Evolutionary conservation across 37 sponge, comb jelly and placozoan genomes (phyloP).

Genomic region (Crambe crambe): DNA sequence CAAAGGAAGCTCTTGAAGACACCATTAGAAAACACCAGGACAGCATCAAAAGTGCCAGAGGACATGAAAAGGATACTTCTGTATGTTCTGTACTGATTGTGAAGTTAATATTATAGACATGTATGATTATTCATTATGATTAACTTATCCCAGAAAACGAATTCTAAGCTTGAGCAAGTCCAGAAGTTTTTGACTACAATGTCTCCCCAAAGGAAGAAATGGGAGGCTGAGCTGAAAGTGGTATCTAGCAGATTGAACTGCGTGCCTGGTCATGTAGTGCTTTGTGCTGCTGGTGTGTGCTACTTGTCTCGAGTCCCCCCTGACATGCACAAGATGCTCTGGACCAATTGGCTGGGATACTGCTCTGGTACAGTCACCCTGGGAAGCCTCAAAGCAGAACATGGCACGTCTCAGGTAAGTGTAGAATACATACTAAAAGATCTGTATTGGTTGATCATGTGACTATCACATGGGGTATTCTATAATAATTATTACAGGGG

Average conservation of each 20-base stretch:
- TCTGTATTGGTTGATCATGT: background rate
- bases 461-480: background rate
- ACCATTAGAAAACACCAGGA: conserved; percentile 53
- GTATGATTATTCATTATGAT: background rate
- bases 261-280: conserved; percentile 51
- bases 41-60: conserved; percentile 33
- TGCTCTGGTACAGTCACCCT: conserved; percentile 40
- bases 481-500: background rate
- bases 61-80: conserved; percentile 39
- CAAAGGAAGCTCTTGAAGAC: conserved; percentile 57
- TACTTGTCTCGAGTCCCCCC: conserved; percentile 45
- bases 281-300: conserved; percentile 42
- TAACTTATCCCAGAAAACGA: conserved; percentile 12
- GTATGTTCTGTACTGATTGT: conserved; percentile 1
- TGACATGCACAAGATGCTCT: conserved; percentile 31
- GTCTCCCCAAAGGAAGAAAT: conserved; percentile 25
- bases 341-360: conserved; percentile 61
- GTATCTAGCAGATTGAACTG: conserved; percentile 5
- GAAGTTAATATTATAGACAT: background rate
- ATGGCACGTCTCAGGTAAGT: background rate
- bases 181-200: conserved; percentile 16
- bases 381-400: conserved; percentile 20
- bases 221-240: conserved; percentile 29
- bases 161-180: conserved; percentile 14
- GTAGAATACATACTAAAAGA: background rate